A percentile compares a stretch with the other conserved stretches of the same genome.
These are phyloP conservation scores for Dusona sp. DNA, from an alignment of 2,888 invertebrate species.

Conservation along the genomic window DNA sequence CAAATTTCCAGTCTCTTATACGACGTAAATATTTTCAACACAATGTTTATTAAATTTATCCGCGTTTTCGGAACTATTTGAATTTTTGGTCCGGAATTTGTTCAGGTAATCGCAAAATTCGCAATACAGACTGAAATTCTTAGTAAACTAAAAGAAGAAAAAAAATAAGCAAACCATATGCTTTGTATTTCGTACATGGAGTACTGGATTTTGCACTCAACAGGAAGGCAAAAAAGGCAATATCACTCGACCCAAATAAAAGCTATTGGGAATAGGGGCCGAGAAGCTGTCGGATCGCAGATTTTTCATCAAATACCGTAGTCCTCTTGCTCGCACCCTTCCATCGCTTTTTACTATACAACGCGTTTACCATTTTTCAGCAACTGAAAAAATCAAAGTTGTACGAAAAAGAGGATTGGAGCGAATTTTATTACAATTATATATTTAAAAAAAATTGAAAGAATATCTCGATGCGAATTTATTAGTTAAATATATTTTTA, in stretches of 20 bases:
- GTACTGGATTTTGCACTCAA: neutral
- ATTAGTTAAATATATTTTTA: too few relatives aligned
- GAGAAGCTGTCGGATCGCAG: slow-evolving; percentile 12
- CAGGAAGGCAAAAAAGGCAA: neutral
- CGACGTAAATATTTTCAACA: neutral
- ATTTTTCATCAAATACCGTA: slow-evolving; percentile 35
- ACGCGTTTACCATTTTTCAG: neutral
- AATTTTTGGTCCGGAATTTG: too few relatives aligned
- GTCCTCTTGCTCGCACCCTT: neutral
- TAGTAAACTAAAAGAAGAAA: neutral
- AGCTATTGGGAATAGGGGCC: slow-evolving; percentile 10
- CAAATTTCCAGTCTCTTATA: too few relatives aligned
- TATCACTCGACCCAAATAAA: slow-evolving; percentile 35
- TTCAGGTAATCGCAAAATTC: neutral
- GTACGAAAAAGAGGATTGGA: neutral
- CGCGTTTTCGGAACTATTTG: neutral
- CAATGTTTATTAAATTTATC: neutral
- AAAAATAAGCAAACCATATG: neutral
- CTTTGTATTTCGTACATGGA: neutral
- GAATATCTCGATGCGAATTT: neutral
- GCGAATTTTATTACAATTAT: neutral
- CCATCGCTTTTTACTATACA: slow-evolving; percentile 41
- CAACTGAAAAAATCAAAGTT: neutral
- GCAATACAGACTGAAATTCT: neutral
- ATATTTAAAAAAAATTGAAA: neutral